Evolutionary conservation across 2,113 vertebrate genomes (phyloP).

Genomic region (Epinephelus moara): DNA sequence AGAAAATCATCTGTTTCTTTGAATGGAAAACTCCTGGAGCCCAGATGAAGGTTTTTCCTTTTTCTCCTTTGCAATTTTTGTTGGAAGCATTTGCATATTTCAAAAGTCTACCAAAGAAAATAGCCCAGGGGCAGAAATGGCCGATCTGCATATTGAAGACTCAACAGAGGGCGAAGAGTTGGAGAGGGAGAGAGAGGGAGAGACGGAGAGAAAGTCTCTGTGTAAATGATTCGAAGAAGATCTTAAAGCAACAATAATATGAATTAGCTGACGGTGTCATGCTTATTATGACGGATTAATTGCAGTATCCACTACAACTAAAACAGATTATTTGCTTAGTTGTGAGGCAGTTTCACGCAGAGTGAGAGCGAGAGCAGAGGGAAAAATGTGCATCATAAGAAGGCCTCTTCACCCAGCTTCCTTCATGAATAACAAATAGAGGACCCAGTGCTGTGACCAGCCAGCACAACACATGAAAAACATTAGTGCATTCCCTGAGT

Average conservation of each 20-base stretch:
- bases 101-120: slow-evolving; percentile 83
- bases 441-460: slow-evolving; percentile 73
- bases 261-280: slow-evolving; percentile 64
- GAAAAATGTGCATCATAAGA: slow-evolving; percentile 79
- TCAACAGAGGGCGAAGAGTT: slow-evolving; percentile 61
- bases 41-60: slow-evolving; percentile 74
- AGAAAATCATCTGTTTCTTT: slow-evolving; percentile 74
- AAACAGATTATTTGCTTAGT: slow-evolving; percentile 60
- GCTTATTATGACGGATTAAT: slow-evolving; percentile 62
- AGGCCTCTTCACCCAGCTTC: slow-evolving; percentile 84
- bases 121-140: slow-evolving; percentile 79
- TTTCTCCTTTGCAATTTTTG: slow-evolving; percentile 72
- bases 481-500: slow-evolving; percentile 80
- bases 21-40: slow-evolving; percentile 75
- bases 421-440: slow-evolving; percentile 87
- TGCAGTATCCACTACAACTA: slow-evolving; percentile 37
- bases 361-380: slow-evolving; percentile 38
- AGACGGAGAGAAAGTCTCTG: slow-evolving; percentile 34
- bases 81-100: slow-evolving; percentile 82
- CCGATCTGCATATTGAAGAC: slow-evolving; percentile 79
- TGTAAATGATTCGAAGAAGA: slow-evolving; percentile 53
- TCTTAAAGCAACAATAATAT: slow-evolving; percentile 66
- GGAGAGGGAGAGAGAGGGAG: slow-evolving; percentile 43
- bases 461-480: slow-evolving; percentile 83
- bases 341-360: slow-evolving; percentile 42